Evolutionary conservation across 2,888 invertebrate genomes (phyloP), one percentile per base, ranked within the genome.

Genomic region (Drosophila nigritarsus): DNA sequence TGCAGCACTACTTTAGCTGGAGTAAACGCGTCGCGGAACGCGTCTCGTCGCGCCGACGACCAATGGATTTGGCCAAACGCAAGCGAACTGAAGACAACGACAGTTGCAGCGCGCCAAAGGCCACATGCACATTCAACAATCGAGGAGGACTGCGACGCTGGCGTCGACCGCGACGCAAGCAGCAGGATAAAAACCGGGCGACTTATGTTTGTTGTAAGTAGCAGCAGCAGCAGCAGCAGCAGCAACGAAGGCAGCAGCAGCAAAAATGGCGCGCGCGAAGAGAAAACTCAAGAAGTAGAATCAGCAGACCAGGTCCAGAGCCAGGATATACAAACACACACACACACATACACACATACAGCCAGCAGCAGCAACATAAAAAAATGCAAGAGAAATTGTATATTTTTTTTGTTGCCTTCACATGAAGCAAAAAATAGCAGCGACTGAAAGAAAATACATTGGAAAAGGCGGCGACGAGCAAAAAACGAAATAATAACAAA

Each of bases 401-500:
- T 83, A 50, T 54, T 54, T 65, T 75, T 73, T 73, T 78, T 68
- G 63, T 65, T 69, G 59, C 64, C 63, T 75, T 80, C 87, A 87
- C 80, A 84, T 84, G 84, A 67, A 83, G 85, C 80, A 86, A 84
- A 85, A 86, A 87, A 87, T 75, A 79, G 76, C 75, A 83, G 79
- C 83, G 79, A 83, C 79, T 76, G 82, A 86, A 88, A 86, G 88
- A 88, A 86, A 86, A 86, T 86, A 86, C 90, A 87, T 85, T 82
- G 82, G 79, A 70, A 75, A 71, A 75, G 75, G 72, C 71, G 74
- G 69, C 80, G 73, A 78, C 75, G 82, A 80, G 83, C 78, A 89
- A 87, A 87, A 84, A 87, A 80, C 80, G 81, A 87, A 89, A 89
- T 87, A 85, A 88, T 87, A 84, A 87, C 85, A 82, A 90, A 89